Evolutionary conservation across 2,113 vertebrate species (phyloP), one percentile per base, ranked within the genome.

Genomic region (Acanthochromis polyacanthus): DNA sequence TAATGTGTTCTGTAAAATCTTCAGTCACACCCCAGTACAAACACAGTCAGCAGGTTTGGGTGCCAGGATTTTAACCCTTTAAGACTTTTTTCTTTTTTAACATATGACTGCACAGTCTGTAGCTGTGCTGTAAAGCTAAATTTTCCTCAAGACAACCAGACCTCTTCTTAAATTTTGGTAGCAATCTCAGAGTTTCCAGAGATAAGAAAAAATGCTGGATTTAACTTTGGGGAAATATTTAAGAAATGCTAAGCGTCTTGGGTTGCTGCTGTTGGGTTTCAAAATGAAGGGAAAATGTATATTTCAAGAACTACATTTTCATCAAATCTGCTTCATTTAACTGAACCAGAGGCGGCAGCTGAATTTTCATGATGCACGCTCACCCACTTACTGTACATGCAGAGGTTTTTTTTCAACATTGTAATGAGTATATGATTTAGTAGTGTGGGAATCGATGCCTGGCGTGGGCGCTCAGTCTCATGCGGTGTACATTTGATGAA

Each of bases 391-490:
- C 30, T 36, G 36, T n/a, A 11, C 11, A 57, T 51, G 14, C 17
- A 30, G 66, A 84, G 53, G 38, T 60, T 65, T 51, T 60, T 65
- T 51, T 36, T 64, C n/a, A 68, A 8, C 17, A 58, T 15, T 69
- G 25, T 53, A 17, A 32, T 20, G 17, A 58, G 59, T 50, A 76
- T 57, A 40, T 19, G 57, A 68, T 78, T 65, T 65, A 48, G 59
- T 57, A 15, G 30, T 10, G 66, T 32, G 61, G n/a, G n/a, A 58
- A 43, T 53, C 7, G 1, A 10, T 45, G 38, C 53, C 9, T 50
- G 7, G n/a, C 1, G 60, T 81, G 51, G 50, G 73, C 50, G 43
- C 20, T 17, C 30, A 11, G 45, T 23, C n/a, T 52, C 36, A 9
- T 6, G 4, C 28, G 59, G 38, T 36, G 45, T 43, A 10, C n/a